Percentiles rank a stretch among this genome's conserved stretches.
Conservation (phyloP, 2,888 invertebrate genomes). For the Rhamnusium bicolor region DNA sequence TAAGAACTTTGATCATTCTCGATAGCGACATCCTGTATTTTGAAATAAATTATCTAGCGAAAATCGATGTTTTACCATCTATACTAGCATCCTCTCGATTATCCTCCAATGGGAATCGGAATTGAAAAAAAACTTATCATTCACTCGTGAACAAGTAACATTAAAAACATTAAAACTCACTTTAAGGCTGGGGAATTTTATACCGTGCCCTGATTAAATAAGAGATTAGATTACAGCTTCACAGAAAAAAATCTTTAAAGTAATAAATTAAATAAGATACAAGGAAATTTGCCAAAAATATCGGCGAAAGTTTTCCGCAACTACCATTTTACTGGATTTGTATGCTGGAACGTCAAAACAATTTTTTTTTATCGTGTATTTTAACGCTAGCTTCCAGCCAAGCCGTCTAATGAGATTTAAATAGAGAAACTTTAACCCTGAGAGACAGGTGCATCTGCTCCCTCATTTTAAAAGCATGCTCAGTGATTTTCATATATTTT, state of each 20-base stretch:
- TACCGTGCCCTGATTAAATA: too few relatives aligned
- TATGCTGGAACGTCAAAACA: background rate
- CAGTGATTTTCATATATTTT: background rate
- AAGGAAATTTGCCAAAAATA: background rate
- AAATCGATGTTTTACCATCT: too few relatives aligned
- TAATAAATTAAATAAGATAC: background rate
- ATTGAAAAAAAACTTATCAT: too few relatives aligned
- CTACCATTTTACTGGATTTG: background rate
- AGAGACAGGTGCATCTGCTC: background rate
- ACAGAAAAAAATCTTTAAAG: background rate
- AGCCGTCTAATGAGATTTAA: background rate
- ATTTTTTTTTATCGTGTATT: background rate
- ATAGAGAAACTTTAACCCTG: background rate
- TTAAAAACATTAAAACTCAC: too few relatives aligned
- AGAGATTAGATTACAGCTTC: background rate
- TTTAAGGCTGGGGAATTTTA: too few relatives aligned
- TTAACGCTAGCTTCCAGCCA: background rate
- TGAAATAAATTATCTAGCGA: too few relatives aligned
- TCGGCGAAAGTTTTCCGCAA: background rate
- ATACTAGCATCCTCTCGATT: too few relatives aligned
- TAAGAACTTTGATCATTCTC: too few relatives aligned
- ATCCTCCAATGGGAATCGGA: too few relatives aligned
- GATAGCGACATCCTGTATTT: too few relatives aligned
- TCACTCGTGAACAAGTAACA: too few relatives aligned
- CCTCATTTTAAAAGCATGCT: background rate